phyloP scores from a whole-genome alignment of 2,888 invertebrate genomes.

The Strigamia transsilvanica region DNA sequence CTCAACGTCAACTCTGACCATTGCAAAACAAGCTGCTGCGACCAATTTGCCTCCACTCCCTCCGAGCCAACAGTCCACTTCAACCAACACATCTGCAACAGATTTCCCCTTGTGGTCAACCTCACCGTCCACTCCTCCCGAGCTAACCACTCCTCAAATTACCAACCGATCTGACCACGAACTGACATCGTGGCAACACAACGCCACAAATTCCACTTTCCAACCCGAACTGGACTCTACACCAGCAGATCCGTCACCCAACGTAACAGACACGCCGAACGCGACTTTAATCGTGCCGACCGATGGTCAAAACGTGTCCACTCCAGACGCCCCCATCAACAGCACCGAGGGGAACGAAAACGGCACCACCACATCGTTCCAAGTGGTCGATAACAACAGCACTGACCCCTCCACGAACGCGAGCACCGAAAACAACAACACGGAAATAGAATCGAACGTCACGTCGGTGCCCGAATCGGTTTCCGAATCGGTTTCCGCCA shows the following conservation, averaged over 20 bases:
- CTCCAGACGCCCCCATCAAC: background rate
- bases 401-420: background rate
- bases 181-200: background rate
- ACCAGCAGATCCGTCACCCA: background rate
- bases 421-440: background rate
- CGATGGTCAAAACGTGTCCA: background rate
- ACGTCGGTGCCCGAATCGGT: conserved; percentile 19
- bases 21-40: background rate
- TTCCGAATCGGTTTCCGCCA: conserved; percentile 6
- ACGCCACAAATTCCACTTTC: background rate
- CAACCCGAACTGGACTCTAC: background rate
- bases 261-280: background rate
- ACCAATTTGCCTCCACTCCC: conserved; percentile 12
- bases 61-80: background rate
- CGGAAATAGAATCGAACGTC: conserved; percentile 9
- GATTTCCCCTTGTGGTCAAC: background rate
- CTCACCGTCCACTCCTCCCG: conserved; percentile 23
- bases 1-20: background rate
- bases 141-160: conserved; percentile 25
- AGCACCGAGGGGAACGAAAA: background rate
- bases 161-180: background rate
- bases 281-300: background rate
- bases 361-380: background rate
- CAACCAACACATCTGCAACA: conserved; percentile 1
- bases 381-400: background rate